phyloP scores from a whole-genome alignment of 1,140 invertebrate genomes.

The Mizuhopecten yessoensis region DNA sequence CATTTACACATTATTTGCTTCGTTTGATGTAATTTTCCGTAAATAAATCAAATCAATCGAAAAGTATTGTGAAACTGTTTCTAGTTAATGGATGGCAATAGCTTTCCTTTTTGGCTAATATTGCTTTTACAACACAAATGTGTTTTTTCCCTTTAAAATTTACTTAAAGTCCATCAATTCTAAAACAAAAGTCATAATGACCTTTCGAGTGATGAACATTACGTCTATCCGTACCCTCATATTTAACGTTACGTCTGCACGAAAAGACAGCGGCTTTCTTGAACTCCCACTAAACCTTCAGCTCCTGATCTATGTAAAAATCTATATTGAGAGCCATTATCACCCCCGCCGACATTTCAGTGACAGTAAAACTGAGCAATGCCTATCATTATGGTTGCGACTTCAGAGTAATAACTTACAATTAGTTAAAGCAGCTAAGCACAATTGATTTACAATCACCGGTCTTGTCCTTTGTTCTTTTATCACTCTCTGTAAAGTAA shows the following conservation, averaged over 20 bases:
- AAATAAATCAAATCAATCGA: too few relatives aligned
- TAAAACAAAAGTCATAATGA: neutral
- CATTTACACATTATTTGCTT: too few relatives aligned
- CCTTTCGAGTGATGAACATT: neutral
- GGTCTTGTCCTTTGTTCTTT: neutral
- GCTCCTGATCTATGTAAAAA: neutral
- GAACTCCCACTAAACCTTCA: neutral
- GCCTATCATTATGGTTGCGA: neutral
- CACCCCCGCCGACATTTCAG: constrained; percentile 13
- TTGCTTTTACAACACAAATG: too few relatives aligned
- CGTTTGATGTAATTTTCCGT: too few relatives aligned
- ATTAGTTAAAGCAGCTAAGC: neutral
- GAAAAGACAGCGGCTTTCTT: neutral
- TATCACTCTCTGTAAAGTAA: neutral
- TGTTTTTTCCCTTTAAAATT: too few relatives aligned
- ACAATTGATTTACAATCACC: neutral
- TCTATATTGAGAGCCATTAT: neutral
- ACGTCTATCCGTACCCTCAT: neutral
- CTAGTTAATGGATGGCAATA: too few relatives aligned
- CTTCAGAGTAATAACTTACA: neutral
- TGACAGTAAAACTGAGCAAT: neutral
- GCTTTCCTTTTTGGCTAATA: too few relatives aligned
- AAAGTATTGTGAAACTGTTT: too few relatives aligned
- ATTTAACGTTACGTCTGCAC: neutral
- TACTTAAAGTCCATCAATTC: too few relatives aligned